Conservation (phyloP, 2,113 vertebrate genomes). For the Plotosus lineatus region DNA sequence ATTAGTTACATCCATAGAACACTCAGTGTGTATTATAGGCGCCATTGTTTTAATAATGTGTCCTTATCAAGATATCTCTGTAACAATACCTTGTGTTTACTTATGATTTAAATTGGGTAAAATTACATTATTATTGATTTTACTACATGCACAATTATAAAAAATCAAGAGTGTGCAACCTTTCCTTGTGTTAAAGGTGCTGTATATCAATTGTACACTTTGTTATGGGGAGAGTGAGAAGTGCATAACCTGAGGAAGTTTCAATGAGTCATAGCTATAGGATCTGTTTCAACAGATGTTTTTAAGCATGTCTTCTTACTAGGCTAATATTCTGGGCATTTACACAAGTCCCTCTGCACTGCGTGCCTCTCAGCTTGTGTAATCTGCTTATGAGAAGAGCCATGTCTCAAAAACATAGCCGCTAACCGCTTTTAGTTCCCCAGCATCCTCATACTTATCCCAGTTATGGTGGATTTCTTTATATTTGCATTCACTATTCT, state of each 20-base stretch:
- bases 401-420: slow-evolving; percentile 29
- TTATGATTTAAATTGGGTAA: background rate
- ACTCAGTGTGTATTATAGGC: background rate
- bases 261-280: slow-evolving; percentile 49
- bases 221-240: slow-evolving; percentile 29
- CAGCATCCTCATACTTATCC: background rate
- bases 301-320: slow-evolving; percentile 38
- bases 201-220: slow-evolving; percentile 4
- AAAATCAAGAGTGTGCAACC: background rate
- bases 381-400: slow-evolving; percentile 41
- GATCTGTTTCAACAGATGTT: slow-evolving; percentile 55
- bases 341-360: slow-evolving; percentile 30
- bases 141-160: background rate
- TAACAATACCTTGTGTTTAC: background rate
- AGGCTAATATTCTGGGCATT: slow-evolving; percentile 44
- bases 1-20: background rate
- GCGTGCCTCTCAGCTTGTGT: slow-evolving; percentile 44
- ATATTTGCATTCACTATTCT: background rate
- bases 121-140: background rate
- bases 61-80: background rate
- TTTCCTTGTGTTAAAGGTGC: slow-evolving; percentile 20
- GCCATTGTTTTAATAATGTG: background rate
- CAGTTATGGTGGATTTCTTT: background rate
- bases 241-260: slow-evolving; percentile 39
- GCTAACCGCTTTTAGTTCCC: slow-evolving; percentile 55